Base-by-base conservation (phyloP, 1,140 invertebrate genomes). In the Pseudomyrmex cubaensis region DNA sequence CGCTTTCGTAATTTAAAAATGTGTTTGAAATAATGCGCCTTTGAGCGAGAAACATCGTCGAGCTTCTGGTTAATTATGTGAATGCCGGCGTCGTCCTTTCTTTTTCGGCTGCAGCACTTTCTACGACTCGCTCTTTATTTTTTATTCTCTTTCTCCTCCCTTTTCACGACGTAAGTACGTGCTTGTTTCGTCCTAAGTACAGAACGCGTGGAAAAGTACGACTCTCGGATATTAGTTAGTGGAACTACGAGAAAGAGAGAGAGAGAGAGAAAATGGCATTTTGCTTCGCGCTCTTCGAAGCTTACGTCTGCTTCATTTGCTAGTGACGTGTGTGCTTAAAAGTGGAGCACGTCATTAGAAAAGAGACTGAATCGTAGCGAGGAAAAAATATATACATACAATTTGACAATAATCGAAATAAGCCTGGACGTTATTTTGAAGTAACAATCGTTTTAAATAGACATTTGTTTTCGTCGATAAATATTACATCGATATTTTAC, bases 281-380 rank as follows among this genome's bases (percentile, higher is more conserved):
- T 48, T 35, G 10, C 10, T 44, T 48, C 56, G 56, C n/a, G 56
- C 5, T 35, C 35, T 57, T 80, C 59, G 59, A 80, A 80, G 54
- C 76, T 80, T 50, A 50, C 66, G 15, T 59, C 12, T 56, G 54
- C n/a, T 70, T 72, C 4, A 80, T 72, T 72, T 35, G 2, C 15
- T 15, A 52, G 69, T 59, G 35, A 70, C n/a, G 15, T 15, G 12
- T 17, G n/a, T 25, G 12, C 22, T 72, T 7, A 25, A 78, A 78
- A 80, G 15, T 80, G 20, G n/a, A 50, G 57, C 22, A 48, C 15
- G 20, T 69, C 22, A 54, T 69, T 15, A 25, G 20, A 17, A 12
- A 12, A 57, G 22, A 17, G 7, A 8, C 20, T 48, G 44, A 70
- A 80, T 80, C 20, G 44, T 3, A n/a, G 20, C 13, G 10, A 7